Conservation (phyloP, 23 tunicate genomes). For the Styela plicata region DNA sequence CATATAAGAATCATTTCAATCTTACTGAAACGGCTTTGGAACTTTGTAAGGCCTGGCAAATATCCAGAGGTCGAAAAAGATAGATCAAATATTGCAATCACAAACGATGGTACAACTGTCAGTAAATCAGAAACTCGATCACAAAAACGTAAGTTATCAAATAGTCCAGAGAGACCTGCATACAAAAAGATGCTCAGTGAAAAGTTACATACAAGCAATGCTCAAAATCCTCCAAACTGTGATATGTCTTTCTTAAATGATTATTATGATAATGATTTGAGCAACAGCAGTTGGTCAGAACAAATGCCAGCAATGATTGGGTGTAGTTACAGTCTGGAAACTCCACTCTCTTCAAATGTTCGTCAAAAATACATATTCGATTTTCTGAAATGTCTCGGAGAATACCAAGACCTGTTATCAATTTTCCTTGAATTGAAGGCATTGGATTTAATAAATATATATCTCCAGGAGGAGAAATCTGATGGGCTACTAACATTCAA, state of each 20-base stretch:
- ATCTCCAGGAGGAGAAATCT: slow-evolving; percentile 30
- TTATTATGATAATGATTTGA: neutral
- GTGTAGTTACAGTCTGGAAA: slow-evolving; percentile 55
- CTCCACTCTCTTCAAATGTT: slow-evolving; percentile 34
- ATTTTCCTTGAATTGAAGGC: slow-evolving; percentile 50
- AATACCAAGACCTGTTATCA: slow-evolving; percentile 76
- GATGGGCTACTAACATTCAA: slow-evolving; percentile 63
- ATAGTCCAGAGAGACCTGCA: neutral
- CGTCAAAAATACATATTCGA: slow-evolving; percentile 55
- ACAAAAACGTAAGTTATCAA: neutral
- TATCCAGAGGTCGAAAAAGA: slow-evolving; percentile 20
- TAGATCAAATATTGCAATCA: neutral
- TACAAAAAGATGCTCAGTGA: neutral
- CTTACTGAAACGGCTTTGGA: slow-evolving; percentile 73
- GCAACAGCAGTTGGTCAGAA: slow-evolving; percentile 39
- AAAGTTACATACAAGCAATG: neutral
- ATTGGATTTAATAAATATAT: slow-evolving; percentile 50
- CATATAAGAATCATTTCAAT: slow-evolving; percentile 27
- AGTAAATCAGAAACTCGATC: neutral
- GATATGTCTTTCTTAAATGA: neutral
- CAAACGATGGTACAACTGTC: too few relatives aligned
- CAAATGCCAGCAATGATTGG: slow-evolving; percentile 67
- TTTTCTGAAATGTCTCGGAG: slow-evolving; percentile 60
- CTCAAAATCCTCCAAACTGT: neutral
- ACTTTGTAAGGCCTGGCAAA: slow-evolving; percentile 55